Evolutionary conservation across 2,888 invertebrate species (phyloP).

Genomic region (Fragum sueziense): DNA sequence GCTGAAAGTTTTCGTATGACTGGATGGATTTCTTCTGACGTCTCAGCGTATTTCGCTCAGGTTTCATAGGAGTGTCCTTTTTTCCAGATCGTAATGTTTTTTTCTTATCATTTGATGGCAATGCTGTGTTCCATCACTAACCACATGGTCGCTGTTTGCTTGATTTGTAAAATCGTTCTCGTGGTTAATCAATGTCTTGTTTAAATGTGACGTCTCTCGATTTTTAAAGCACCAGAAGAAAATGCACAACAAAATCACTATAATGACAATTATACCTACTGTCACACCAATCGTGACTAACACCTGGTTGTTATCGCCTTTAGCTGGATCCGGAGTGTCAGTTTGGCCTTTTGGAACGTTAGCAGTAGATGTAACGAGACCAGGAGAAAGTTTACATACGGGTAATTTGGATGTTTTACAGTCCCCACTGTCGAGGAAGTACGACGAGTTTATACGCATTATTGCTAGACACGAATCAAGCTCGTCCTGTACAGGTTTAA

Average conservation of each 20-base stretch:
- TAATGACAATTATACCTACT: background rate
- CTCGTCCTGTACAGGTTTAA: background rate
- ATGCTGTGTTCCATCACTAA: background rate
- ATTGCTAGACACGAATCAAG: background rate
- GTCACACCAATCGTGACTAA: background rate
- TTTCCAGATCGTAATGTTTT: background rate
- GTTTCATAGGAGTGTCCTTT: background rate
- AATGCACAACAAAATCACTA: background rate
- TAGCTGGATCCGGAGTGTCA: background rate
- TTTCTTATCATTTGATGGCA: background rate
- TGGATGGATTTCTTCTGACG: slow-evolving; percentile 3
- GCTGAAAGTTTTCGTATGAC: background rate
- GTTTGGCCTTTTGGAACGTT: background rate
- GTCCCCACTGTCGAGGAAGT: background rate
- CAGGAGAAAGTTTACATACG: background rate
- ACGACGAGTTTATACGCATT: background rate
- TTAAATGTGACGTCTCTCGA: background rate
- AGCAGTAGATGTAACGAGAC: background rate
- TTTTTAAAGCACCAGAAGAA: background rate
- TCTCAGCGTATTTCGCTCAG: background rate
- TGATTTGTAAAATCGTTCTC: background rate
- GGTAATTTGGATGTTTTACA: background rate
- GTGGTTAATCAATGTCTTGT: background rate
- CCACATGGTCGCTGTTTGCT: background rate
- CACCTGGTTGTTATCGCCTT: background rate